phyloP scores from a whole-genome alignment of 2,888 invertebrate species.

The Agrilus biguttatus region DNA sequence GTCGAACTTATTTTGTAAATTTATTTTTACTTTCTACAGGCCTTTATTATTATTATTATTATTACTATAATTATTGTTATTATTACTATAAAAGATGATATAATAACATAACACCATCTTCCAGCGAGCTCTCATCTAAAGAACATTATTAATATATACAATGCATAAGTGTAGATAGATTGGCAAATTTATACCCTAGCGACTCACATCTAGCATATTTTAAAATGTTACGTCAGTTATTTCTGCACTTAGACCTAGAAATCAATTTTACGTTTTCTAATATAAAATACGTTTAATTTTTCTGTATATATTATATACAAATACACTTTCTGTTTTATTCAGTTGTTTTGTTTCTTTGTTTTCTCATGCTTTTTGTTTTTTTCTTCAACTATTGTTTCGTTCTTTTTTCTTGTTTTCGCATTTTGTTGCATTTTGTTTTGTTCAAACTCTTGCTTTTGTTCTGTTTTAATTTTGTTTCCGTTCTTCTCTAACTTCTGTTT shows the following conservation, averaged over 20 bases:
- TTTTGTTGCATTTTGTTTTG: background rate
- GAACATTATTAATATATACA: too few species aligned
- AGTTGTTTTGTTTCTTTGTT: slow-evolving; percentile 5
- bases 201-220: too few species aligned
- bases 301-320: slow-evolving; percentile 17
- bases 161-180: too few species aligned
- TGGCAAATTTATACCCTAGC: too few species aligned
- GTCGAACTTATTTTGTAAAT: slow-evolving; percentile 68
- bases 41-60: too few species aligned
- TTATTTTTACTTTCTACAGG: slow-evolving; percentile 1
- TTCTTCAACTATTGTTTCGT: slow-evolving; percentile 5
- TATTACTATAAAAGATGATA: too few species aligned
- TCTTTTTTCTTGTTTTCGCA: background rate
- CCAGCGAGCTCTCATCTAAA: too few species aligned
- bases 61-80: too few species aligned
- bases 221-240: too few species aligned
- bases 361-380: slow-evolving; percentile 8
- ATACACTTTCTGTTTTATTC: slow-evolving; percentile 15
- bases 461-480: background rate
- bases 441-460: background rate
- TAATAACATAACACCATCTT: too few species aligned
- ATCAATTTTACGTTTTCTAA: slow-evolving; percentile 1
- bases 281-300: slow-evolving; percentile 8
- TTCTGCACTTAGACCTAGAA: too few species aligned
- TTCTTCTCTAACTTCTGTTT: background rate